Conservation (phyloP, 2,113 vertebrate genomes). For the Neodon shergylaensis region DNA sequence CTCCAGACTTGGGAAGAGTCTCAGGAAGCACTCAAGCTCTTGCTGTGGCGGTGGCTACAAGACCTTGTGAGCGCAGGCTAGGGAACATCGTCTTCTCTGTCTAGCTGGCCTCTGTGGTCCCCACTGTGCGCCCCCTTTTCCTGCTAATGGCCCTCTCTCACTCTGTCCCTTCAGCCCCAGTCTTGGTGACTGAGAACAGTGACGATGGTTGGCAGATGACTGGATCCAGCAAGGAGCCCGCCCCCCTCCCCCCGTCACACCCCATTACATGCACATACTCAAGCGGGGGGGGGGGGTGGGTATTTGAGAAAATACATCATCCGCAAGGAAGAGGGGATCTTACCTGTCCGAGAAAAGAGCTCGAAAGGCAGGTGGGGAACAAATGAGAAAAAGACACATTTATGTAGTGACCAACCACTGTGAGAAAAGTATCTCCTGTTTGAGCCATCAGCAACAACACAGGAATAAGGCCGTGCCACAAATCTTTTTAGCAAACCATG, state of each 20-base stretch:
- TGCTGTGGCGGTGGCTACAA: not conserved
- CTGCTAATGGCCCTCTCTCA: not conserved
- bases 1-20: not conserved
- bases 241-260: not conserved
- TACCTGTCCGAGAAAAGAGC: constrained; percentile 81
- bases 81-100: not conserved
- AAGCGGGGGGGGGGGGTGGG: constrained; percentile 6
- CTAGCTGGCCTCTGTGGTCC: not conserved
- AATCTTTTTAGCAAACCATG: not conserved
- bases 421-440: not conserved
- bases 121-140: not conserved
- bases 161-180: not conserved
- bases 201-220: not conserved
- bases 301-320: not conserved
- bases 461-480: accelerated
- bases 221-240: accelerated
- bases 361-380: constrained; percentile 80
- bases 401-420: constrained; percentile 32
- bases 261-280: constrained; percentile 69
- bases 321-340: constrained; percentile 59
- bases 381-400: constrained; percentile 81
- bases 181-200: not conserved
- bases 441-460: not conserved
- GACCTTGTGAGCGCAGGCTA: not conserved
- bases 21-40: not conserved